Base-by-base conservation (phyloP, 1,140 invertebrate genomes). In the Parasteatoda tepidariorum region DNA sequence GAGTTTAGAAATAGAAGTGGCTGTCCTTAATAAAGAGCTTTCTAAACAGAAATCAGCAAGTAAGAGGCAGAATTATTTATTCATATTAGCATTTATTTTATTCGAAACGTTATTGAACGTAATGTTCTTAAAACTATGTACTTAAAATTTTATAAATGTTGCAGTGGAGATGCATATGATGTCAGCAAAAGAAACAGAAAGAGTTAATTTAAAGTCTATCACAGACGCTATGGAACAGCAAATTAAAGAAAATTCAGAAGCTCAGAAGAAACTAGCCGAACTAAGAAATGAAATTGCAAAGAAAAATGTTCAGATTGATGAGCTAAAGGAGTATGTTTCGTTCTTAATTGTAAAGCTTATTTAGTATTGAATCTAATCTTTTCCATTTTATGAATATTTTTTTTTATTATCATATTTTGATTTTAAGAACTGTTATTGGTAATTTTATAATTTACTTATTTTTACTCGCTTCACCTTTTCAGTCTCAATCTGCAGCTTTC, bases 171-270 rank as follows among this genome's bases (percentile, higher is more conserved):
- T 93, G 86, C 91, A 92, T 83, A 87, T 88, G 24, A 89, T 90
- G 62, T 88, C 90, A 28, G 87, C 88, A 88, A 94, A 22, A 75
- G 92, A 93, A 86, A 94, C 95, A 86, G 95, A 95, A 88, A 94
- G 94, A 57, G 95, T 94, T n/a, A 93, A 93, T 85, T 86, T 85
- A 24, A 87, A 87, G 84, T 87, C 86, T 38, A 88, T 96, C 90
- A 92, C 95, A 86, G 92, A 93, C 71, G 95, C 95, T 85, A 91
- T 98, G 62, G 95, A 97, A 88, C 92, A 94, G 85, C 97, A 99
- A 90, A 95, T 99, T 92, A 96, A 98, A 90, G 94, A 97, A 87
- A 92, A 99, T 85, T 92, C 97, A 62, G 95, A 97, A 87, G 94
- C 93, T 59, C 97, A 99, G 87, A 97, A 97, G 89, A 97, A 99